phyloP scores from a whole-genome alignment of 2,797 vertebrate species.

The Salmo trutta region DNA sequence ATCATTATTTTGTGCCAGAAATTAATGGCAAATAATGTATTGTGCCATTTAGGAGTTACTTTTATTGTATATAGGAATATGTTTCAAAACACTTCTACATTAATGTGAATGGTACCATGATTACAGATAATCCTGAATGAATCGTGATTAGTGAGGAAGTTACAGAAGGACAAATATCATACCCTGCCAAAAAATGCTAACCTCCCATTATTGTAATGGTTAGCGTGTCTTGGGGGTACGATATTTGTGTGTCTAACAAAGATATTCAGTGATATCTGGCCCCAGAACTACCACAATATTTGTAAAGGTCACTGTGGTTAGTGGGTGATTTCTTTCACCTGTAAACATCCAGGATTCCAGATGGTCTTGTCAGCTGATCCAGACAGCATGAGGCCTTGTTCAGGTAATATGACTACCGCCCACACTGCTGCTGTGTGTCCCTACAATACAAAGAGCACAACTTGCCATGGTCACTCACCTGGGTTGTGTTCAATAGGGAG shows the following conservation, averaged over 20 bases:
- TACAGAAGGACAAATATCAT: too few species aligned
- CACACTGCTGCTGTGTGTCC: constrained; percentile 95
- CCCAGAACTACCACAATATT: background rate
- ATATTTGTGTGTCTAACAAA: background rate
- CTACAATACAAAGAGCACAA: constrained; percentile 60
- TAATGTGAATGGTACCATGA: too few species aligned
- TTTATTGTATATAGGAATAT: too few species aligned
- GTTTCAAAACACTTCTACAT: too few species aligned
- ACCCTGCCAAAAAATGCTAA: too few species aligned
- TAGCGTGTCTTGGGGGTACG: too few species aligned
- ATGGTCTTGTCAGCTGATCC: constrained; percentile 97
- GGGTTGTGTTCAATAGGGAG: background rate
- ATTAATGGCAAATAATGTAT: too few species aligned
- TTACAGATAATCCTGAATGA: too few species aligned
- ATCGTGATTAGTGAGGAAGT: too few species aligned
- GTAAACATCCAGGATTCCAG: constrained; percentile 95
- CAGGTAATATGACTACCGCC: constrained; percentile 92
- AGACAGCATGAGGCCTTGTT: constrained; percentile 95
- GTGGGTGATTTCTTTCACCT: constrained; percentile 76
- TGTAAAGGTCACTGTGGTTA: background rate
- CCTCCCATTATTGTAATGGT: too few species aligned
- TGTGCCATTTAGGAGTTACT: too few species aligned
- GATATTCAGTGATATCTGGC: background rate
- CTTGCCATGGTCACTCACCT: background rate
- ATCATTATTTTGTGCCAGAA: too few species aligned